These are phyloP conservation scores for Parnassius smintheus DNA, from an alignment of 2,888 invertebrate genomes.

Conservation along the genomic window DNA sequence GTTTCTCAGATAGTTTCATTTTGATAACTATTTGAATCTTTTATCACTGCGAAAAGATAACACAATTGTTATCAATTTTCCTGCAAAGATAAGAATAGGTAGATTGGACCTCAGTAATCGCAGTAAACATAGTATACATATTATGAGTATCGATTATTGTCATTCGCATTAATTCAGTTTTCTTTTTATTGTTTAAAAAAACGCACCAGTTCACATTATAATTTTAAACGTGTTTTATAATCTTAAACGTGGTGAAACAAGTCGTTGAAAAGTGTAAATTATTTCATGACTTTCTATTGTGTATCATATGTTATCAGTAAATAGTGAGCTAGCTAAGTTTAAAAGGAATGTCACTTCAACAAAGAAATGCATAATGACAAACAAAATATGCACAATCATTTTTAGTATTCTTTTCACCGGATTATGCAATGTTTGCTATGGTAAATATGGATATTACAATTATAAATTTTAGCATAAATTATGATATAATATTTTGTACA, in stretches of 20 bases:
- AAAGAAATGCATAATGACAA: not conserved
- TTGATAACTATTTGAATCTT: not conserved
- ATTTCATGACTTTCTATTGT: not conserved
- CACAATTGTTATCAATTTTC: slow-evolving; percentile 59
- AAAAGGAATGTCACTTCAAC: not conserved
- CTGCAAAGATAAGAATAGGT: slow-evolving; percentile 61
- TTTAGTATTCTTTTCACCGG: not conserved
- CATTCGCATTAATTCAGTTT: slow-evolving; percentile 46
- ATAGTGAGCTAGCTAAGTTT: not conserved
- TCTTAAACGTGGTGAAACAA: not conserved
- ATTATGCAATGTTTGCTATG: not conserved
- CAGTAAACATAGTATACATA: slow-evolving; percentile 35
- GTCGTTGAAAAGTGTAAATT: not conserved
- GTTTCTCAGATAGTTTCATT: too few relatives aligned
- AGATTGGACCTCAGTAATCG: slow-evolving; percentile 43
- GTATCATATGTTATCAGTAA: not conserved
- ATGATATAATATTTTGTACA: not conserved
- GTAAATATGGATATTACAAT: not conserved
- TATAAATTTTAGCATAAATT: not conserved
- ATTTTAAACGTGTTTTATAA: not conserved
- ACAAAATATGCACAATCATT: not conserved
- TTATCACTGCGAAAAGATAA: slow-evolving; percentile 34
- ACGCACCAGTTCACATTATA: slow-evolving; percentile 37
- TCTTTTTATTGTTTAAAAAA: slow-evolving; percentile 41
- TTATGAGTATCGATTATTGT: slow-evolving; percentile 30